phyloP scores from a whole-genome alignment of 2,888 invertebrate genomes.

The Drosophila villosipedis region DNA sequence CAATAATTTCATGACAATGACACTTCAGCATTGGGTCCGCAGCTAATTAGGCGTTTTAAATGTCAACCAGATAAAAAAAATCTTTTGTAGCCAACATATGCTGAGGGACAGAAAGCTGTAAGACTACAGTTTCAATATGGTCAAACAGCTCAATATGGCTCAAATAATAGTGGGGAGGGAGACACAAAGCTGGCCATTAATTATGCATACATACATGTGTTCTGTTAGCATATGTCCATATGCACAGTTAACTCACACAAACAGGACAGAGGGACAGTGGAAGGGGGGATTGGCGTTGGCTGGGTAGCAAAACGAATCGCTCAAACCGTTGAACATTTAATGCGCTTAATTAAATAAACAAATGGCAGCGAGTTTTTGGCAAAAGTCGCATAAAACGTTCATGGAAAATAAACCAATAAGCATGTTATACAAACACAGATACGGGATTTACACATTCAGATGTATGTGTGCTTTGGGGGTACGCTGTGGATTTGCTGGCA shows the following conservation, averaged over 20 bases:
- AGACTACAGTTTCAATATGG: slow-evolving; percentile 49
- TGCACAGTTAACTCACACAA: slow-evolving; percentile 9
- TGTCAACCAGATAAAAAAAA: slow-evolving; percentile 58
- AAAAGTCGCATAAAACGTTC: slow-evolving; percentile 55
- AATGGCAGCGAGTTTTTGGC: slow-evolving; percentile 59
- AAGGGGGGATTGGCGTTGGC: slow-evolving; percentile 5
- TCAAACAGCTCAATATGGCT: slow-evolving; percentile 55
- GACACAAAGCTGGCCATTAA: slow-evolving; percentile 64
- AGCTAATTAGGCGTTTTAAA: slow-evolving; percentile 78
- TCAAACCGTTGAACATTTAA: slow-evolving; percentile 59
- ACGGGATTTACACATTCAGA: slow-evolving; percentile 11
- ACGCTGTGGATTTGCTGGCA: slow-evolving; percentile 21
- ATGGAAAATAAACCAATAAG: slow-evolving; percentile 44
- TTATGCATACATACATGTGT: slow-evolving; percentile 63
- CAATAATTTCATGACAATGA: slow-evolving; percentile 69
- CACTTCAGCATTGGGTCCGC: slow-evolving; percentile 36
- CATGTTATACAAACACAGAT: slow-evolving; percentile 23
- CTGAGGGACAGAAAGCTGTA: slow-evolving; percentile 21
- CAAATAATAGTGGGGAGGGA: slow-evolving; percentile 13
- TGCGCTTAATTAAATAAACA: slow-evolving; percentile 81
- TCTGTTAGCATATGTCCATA: slow-evolving; percentile 58
- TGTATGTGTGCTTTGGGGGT: not conserved
- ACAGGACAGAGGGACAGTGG: not conserved
- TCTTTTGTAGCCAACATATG: slow-evolving; percentile 47
- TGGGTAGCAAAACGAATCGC: slow-evolving; percentile 25